phyloP scores from a whole-genome alignment of 2,113 vertebrate genomes.

The Lucifuga dentata region DNA sequence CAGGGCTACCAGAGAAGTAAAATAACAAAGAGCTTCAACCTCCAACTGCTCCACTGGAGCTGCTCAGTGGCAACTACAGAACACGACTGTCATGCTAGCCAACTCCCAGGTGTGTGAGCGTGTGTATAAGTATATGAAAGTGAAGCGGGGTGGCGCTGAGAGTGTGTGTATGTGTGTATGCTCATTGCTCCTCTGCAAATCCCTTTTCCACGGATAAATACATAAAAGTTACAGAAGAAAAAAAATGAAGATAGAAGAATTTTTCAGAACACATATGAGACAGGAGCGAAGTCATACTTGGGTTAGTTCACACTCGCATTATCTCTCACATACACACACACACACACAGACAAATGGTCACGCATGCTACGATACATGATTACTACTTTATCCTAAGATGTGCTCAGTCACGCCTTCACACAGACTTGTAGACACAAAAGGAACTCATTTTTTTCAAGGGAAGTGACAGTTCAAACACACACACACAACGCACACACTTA shows the following conservation, averaged over 20 bases:
- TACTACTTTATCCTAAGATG: conserved; percentile 29
- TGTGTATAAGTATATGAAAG: conserved; percentile 21
- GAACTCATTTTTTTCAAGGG: background rate
- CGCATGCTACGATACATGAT: conserved; percentile 33
- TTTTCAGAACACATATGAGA: conserved; percentile 23
- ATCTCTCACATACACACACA: conserved; percentile 9
- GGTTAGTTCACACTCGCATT: conserved; percentile 33
- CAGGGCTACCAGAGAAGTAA: background rate
- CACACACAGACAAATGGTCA: conserved; percentile 28
- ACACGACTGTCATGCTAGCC: background rate
- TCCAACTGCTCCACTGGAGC: conserved; percentile 10
- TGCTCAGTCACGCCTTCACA: conserved; percentile 26
- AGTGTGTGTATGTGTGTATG: background rate
- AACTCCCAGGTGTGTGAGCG: conserved; percentile 39
- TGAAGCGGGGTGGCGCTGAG: background rate
- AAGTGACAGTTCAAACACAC: conserved; percentile 25
- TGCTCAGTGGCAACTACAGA: conserved; percentile 21
- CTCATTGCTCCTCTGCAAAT: conserved; percentile 29
- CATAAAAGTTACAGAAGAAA: conserved; percentile 39
- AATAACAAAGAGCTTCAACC: conserved; percentile 16
- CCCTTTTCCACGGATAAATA: conserved; percentile 52
- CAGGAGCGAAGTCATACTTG: conserved; percentile 3
- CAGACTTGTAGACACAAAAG: background rate
- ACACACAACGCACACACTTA: background rate
- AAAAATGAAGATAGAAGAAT: conserved; percentile 20